Conservation (phyloP, 1,140 invertebrate species). For the Melanaphis sacchari region DNA sequence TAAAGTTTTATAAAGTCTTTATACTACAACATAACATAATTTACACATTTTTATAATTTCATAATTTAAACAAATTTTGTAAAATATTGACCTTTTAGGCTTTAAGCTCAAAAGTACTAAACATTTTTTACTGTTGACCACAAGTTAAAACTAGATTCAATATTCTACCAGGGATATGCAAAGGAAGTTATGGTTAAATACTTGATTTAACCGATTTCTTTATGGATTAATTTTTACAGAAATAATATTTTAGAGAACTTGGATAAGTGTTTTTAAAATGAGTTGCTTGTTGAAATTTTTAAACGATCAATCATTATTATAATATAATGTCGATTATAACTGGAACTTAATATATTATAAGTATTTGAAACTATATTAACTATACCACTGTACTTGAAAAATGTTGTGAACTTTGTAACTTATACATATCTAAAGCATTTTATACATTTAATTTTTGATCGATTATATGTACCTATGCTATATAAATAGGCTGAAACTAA, state of each 20-base stretch:
- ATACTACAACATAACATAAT: neutral
- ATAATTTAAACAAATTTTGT: neutral
- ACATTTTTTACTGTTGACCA: neutral
- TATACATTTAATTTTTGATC: neutral
- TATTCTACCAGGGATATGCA: neutral
- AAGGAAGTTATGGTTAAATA: no score
- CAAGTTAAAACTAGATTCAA: neutral
- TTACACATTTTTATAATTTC: neutral
- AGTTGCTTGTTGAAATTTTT: neutral
- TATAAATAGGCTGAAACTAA: neutral
- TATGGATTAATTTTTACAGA: neutral
- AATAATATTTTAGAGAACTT: neutral
- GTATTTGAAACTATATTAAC: neutral
- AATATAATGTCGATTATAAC: neutral
- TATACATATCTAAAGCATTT: neutral
- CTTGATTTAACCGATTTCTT: neutral
- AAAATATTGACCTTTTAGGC: no score
- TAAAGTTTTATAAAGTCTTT: neutral
- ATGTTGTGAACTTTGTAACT: neutral
- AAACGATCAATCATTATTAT: neutral
- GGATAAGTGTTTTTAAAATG: neutral
- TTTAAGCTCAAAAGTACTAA: neutral
- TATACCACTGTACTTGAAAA: neutral
- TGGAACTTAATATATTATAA: neutral
- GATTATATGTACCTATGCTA: neutral